Evolutionary conservation across 2,797 vertebrate species (phyloP).

Genomic region (Sitta carolinensis): DNA sequence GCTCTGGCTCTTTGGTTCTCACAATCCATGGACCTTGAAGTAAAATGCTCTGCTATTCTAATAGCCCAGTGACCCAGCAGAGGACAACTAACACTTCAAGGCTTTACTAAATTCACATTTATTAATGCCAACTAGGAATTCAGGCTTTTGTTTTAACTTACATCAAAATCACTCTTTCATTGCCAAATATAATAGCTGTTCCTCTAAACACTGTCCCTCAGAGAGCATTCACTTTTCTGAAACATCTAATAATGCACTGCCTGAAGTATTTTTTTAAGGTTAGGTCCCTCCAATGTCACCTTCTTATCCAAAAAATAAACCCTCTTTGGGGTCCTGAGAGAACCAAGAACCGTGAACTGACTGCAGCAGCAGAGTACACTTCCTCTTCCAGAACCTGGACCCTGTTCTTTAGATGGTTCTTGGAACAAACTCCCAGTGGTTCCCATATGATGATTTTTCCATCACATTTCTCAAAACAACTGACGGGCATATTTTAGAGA

Average conservation of each 20-base stretch:
- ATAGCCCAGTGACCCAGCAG: not conserved
- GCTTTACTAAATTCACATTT: not conserved
- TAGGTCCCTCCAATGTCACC: not conserved
- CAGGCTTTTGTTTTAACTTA: not conserved
- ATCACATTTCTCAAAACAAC: not conserved
- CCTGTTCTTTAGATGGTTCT: not conserved
- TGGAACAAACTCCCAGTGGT: not conserved
- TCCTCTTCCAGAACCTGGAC: not conserved
- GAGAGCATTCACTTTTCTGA: not conserved
- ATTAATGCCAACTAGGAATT: not conserved
- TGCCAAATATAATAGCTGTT: slow-evolving; percentile 9
- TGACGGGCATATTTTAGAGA: not conserved
- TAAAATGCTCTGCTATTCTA: not conserved
- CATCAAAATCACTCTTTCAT: not conserved
- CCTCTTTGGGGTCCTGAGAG: not conserved
- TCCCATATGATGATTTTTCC: not conserved
- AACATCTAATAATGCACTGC: not conserved
- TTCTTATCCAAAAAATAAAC: not conserved
- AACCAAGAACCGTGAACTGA: not conserved
- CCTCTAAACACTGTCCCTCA: not conserved
- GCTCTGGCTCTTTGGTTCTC: not conserved
- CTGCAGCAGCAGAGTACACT: not conserved
- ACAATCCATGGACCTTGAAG: not conserved
- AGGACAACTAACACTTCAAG: not conserved
- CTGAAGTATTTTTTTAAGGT: not conserved